Base-by-base conservation (phyloP, 2,797 vertebrate genomes). In the Delichon dasypus region DNA sequence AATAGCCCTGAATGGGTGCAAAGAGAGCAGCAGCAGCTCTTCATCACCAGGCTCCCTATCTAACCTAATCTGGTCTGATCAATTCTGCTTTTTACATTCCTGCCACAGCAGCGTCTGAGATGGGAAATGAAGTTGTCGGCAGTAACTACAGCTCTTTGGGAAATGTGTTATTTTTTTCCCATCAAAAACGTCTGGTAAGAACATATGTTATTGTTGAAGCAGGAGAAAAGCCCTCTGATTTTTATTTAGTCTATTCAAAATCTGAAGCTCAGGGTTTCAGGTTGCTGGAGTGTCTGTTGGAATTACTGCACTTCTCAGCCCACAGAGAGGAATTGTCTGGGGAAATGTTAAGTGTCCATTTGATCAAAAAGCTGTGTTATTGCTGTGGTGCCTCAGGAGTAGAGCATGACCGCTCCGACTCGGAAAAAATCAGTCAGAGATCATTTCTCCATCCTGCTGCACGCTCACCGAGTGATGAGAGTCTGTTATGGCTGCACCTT, bases 161-260 rank as follows among this genome's bases (percentile, higher is more conserved):
- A 93, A 93, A 64, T 44, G 17, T 57, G 53, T 70, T 77, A 38
- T 73, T 88, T 88, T 88, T 83, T 80, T 64, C 51, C 78, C 5
- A 5, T 82, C 61, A 68, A 60, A 71, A 53, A 68, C 21, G 42
- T 62, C 70, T 57, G 55, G 14, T 48, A 54, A 84, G 71, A 93
- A 79, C 21, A 48, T 68, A 88, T 42, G 62, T 58, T 88, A 89
- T 88, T 81, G 32, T 84, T 51, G 83, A 94, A 88, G 71, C 45
- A 64, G 73, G 53, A 80, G 76, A 95, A 92, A 88, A 81, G 12
- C 79, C 45, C 64, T 75, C 66, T 8, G 34, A 76, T 89, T 95
- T 93, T 85, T 70, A 74, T 96, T 96, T 93, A 38, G 62, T 68
- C 76, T 94, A 2, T 75, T 91, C 47, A 18, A 72, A 93, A 53